Conservation (phyloP, 2,888 invertebrate genomes). For the Lepidochrysops patricia region DNA sequence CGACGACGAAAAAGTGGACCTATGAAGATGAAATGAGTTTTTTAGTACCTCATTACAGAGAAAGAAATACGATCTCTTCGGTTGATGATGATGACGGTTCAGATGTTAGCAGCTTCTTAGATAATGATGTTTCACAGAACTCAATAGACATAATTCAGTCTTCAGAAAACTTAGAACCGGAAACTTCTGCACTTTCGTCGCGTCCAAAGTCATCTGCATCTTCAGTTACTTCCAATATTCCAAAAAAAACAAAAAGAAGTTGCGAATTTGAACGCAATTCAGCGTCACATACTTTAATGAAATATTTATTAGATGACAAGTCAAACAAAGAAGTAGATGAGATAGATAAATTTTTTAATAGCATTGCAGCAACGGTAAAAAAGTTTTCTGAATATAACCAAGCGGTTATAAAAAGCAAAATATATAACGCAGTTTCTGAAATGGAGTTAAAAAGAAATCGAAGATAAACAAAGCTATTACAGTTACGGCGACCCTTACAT, state of each 20-base stretch:
- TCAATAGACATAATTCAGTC: constrained; percentile 23
- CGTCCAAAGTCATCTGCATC: constrained; percentile 24
- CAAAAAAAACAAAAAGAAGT: constrained; percentile 21
- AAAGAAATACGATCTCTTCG: constrained; percentile 26
- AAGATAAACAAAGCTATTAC: constrained; percentile 18
- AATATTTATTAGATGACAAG: constrained; percentile 23
- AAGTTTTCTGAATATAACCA: constrained; percentile 26
- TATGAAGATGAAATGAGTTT: constrained; percentile 29
- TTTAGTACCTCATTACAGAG: constrained; percentile 27
- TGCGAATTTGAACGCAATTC: constrained; percentile 18
- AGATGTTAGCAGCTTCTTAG: constrained; percentile 23
- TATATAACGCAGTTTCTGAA: constrained; percentile 26
- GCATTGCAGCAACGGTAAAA: constrained; percentile 27
- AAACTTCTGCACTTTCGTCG: constrained; percentile 24
- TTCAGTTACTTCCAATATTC: constrained; percentile 22
- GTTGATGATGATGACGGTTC: constrained; percentile 23
- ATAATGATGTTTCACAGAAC: constrained; percentile 24
- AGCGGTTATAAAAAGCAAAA: constrained; percentile 25
- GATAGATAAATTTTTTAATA: constrained; percentile 25
- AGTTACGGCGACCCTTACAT: constrained; percentile 17
- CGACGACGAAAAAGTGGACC: constrained; percentile 27
- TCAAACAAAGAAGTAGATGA: constrained; percentile 22
- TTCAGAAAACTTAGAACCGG: constrained; percentile 23
- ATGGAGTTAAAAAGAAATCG: constrained; percentile 20
- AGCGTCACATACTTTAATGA: constrained; percentile 23